Evolutionary conservation across 2,888 invertebrate species (phyloP).

Genomic region (Trissoscelio sp.): DNA sequence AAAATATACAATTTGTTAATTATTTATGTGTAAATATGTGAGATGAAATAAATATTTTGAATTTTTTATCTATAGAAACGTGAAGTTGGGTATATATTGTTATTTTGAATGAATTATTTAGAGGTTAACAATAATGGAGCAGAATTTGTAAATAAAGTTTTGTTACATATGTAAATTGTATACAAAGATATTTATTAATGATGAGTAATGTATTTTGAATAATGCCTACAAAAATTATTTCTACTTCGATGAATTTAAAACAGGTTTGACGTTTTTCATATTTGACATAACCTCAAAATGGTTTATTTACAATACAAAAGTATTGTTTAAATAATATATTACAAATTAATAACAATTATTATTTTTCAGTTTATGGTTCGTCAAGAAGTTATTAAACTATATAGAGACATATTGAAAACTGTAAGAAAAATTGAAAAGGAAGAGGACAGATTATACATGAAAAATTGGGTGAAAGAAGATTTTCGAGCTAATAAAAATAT

Average conservation of each 20-base stretch:
- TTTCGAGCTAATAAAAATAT: conserved; percentile 89
- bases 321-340: background rate
- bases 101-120: too few species aligned
- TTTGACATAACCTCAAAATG: background rate
- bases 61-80: too few species aligned
- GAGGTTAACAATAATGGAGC: too few species aligned
- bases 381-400: conserved; percentile 90
- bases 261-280: conserved; percentile 6
- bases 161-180: too few species aligned
- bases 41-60: too few species aligned
- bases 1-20: too few species aligned
- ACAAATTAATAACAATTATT: background rate
- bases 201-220: background rate
- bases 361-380: conserved; percentile 90
- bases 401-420: conserved; percentile 89
- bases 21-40: too few species aligned
- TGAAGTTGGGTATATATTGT: too few species aligned
- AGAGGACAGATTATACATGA: conserved; percentile 87
- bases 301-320: background rate
- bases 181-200: too few species aligned
- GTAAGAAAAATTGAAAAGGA: conserved; percentile 88
- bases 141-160: too few species aligned
- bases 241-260: conserved; percentile 25
- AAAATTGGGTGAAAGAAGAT: conserved; percentile 89
- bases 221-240: conserved; percentile 13